Percentiles rank a stretch among this genome's conserved stretches.
Conservation (phyloP, 2,113 vertebrate genomes). For the Narcine bancroftii region DNA sequence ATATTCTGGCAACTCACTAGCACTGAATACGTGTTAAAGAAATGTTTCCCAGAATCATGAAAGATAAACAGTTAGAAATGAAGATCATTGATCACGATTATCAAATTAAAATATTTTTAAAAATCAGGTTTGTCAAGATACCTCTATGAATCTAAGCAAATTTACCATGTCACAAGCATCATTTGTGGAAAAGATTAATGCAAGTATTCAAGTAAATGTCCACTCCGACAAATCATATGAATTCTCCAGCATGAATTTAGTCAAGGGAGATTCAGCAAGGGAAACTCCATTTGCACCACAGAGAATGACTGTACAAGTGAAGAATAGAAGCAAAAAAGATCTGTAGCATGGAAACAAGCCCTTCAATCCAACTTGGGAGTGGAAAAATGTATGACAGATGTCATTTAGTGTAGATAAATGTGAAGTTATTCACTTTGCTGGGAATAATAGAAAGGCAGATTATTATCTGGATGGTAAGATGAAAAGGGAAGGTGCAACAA, state of each 20-base stretch:
- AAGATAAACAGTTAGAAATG: not conserved
- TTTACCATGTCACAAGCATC: not conserved
- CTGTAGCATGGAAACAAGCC: too few relatives aligned
- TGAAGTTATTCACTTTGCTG: too few relatives aligned
- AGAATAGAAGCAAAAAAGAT: too few relatives aligned
- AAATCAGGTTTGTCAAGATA: not conserved
- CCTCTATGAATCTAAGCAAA: not conserved
- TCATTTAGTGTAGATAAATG: too few relatives aligned
- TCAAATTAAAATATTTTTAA: not conserved
- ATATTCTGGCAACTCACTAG: too few relatives aligned
- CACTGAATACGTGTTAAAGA: too few relatives aligned
- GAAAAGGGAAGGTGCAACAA: too few relatives aligned
- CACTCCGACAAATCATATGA: not conserved
- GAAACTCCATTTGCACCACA: not conserved
- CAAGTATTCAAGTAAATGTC: not conserved
- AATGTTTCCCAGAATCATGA: too few relatives aligned
- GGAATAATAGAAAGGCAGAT: too few relatives aligned
- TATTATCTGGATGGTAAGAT: too few relatives aligned
- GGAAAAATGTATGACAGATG: too few relatives aligned
- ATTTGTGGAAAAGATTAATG: not conserved
- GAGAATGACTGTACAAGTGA: not conserved
- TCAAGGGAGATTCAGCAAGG: not conserved
- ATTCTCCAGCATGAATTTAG: not conserved
- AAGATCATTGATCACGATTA: not conserved
- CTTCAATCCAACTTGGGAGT: too few relatives aligned